Percentiles rank a stretch among this genome's conserved stretches.
phyloP scores from a whole-genome alignment of 2,888 invertebrate species.

The Acanthosepion pharaonis region DNA sequence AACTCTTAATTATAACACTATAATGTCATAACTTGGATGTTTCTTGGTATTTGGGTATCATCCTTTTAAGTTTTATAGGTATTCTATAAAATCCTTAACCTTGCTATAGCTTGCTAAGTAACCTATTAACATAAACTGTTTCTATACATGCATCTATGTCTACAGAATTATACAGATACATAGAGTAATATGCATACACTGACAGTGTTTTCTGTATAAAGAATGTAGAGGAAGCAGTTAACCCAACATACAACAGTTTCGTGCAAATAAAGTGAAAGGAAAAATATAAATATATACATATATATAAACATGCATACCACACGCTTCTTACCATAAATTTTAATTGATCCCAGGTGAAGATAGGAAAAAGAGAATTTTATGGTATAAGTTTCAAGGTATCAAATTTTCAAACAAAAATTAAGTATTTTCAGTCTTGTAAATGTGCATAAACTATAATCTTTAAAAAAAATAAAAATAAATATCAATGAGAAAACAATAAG shows the following conservation, averaged over 20 bases:
- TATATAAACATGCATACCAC: slow-evolving; percentile 40
- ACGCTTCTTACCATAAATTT: slow-evolving; percentile 45
- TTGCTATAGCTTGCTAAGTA: no score
- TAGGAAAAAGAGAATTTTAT: slow-evolving; percentile 40
- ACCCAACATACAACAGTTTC: background rate
- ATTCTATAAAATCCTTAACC: no score
- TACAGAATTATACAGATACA: no score
- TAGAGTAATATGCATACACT: background rate
- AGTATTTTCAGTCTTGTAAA: background rate
- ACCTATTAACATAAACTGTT: no score
- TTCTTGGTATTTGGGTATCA: no score
- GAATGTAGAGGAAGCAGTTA: background rate
- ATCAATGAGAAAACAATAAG: background rate
- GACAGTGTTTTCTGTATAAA: background rate
- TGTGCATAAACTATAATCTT: background rate
- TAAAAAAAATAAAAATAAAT: background rate
- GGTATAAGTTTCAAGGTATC: background rate
- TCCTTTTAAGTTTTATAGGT: no score
- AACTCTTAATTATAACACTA: no score
- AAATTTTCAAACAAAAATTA: background rate
- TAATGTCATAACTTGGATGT: no score
- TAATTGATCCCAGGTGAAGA: slow-evolving; percentile 39
- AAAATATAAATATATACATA: background rate
- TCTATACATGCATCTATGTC: no score
- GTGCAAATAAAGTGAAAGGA: background rate